Evolutionary conservation across 2,888 invertebrate species (phyloP).

Genomic region (Embidobia sp.): DNA sequence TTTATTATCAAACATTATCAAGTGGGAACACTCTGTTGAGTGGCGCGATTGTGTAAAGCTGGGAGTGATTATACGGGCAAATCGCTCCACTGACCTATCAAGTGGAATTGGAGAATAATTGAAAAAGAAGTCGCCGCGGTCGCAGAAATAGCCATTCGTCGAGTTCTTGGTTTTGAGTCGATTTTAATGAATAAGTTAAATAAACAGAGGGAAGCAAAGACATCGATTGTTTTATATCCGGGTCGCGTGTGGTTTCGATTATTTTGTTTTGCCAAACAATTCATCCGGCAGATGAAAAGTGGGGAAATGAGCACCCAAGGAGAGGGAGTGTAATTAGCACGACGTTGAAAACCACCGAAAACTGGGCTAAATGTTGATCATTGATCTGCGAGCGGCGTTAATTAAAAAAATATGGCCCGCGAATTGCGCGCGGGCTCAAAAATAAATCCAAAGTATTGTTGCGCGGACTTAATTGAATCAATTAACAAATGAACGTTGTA

Average conservation of each 20-base stretch:
- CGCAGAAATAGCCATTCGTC: constrained; percentile 39
- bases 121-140: constrained; percentile 19
- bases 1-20: no score
- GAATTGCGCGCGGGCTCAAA: constrained; percentile 43
- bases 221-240: constrained; percentile 48
- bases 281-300: background rate
- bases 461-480: constrained; percentile 51
- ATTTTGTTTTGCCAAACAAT: no score
- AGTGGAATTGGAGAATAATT: constrained; percentile 29
- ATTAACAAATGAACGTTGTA: constrained; percentile 56
- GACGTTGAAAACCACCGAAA: constrained; percentile 16
- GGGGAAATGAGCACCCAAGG: background rate
- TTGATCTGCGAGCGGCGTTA: constrained; percentile 53
- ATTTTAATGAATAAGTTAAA: constrained; percentile 50
- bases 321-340: constrained; percentile 16
- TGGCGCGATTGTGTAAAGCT: no score
- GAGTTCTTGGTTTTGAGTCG: constrained; percentile 31
- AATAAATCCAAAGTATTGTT: constrained; percentile 57
- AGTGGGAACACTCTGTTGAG: no score
- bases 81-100: constrained; percentile 47
- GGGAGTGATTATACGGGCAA: constrained; percentile 6
- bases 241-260: constrained; percentile 24
- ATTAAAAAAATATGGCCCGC: constrained; percentile 57
- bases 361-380: constrained; percentile 40
- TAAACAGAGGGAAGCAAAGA: constrained; percentile 33